These are phyloP conservation scores for Cryptocephalus primarius DNA, from an alignment of 2,888 invertebrate genomes.

Conservation along the genomic window DNA sequence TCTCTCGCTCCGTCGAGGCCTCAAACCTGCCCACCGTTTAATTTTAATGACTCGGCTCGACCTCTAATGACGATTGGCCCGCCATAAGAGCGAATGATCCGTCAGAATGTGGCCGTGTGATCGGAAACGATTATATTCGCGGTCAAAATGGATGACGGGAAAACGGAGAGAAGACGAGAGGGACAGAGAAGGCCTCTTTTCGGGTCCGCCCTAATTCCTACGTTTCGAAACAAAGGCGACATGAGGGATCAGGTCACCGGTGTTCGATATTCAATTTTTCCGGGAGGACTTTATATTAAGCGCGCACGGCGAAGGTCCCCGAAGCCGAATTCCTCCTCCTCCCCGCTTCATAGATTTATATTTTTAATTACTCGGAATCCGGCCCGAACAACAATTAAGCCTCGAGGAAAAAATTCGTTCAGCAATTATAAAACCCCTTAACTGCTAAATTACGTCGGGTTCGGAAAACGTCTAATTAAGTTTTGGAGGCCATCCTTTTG, in stretches of 20 bases:
- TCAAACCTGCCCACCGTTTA: conserved; percentile 21
- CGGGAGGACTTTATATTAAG: too few relatives aligned
- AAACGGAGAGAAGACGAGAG: background rate
- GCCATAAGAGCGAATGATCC: conserved; percentile 28
- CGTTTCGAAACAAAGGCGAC: too few relatives aligned
- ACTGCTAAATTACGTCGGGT: too few relatives aligned
- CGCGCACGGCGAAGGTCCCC: too few relatives aligned
- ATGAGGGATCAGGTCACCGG: too few relatives aligned
- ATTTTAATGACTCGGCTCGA: conserved; percentile 25
- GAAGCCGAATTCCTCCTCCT: too few relatives aligned
- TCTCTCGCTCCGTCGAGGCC: conserved; percentile 2
- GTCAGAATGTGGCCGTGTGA: conserved; percentile 28
- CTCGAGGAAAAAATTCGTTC: too few relatives aligned
- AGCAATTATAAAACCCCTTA: too few relatives aligned
- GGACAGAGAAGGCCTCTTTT: conserved; percentile 1
- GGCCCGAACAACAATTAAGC: too few relatives aligned
- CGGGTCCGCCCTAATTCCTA: conserved; percentile 8
- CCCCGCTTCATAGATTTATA: too few relatives aligned
- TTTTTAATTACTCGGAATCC: too few relatives aligned
- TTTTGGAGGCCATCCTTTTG: conserved; percentile 6
- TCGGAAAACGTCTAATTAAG: background rate
- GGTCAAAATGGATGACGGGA: conserved; percentile 32
- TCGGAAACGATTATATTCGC: conserved; percentile 37
- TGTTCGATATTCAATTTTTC: too few relatives aligned
- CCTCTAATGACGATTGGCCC: conserved; percentile 30